Evolutionary conservation across 2,797 vertebrate genomes (phyloP), one percentile per base, ranked within the genome.

Genomic region (Coregonus suidteri): DNA sequence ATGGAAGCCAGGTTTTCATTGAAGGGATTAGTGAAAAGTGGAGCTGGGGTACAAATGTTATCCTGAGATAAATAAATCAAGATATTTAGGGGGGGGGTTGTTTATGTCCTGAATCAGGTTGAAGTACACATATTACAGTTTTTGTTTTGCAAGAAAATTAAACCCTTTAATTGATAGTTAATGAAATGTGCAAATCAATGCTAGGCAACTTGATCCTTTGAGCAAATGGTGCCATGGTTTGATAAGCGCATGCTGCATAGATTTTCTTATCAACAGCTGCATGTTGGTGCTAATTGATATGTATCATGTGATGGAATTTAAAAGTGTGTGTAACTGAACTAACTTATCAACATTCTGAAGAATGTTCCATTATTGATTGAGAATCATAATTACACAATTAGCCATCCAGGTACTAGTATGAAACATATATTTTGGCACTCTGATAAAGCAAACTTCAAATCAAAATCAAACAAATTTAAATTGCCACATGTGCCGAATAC

Each of bases 321-420:
- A 69, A 83, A 88, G 82, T 80, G 74, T 82, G 77, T 85, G 76
- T 85, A 89, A 89, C 88, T 86, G 76, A 81, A 81, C 30, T 65
- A 18, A 84, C n/a, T 77, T 79, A 84, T 80, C 75, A 82, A 84
- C 86, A 84, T 84, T 53, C 71, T 74, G 73, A 83, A 78, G 73
- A 86, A 87, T 51, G 81, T 54, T 84, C 88, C 75, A 77, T 87
- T 87, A 88, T 91, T 88, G 86, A 89, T 90, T 90, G 77, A 84
- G 65, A 87, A 87, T 89, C 81, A 84, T 71, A 87, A n/a, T 59
- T 18, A 59, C 18, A 59, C 56, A 59, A 81, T 88, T 85, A 86
- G 75, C 76, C 62, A 79, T 69, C 82, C 78, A 88, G 88, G 89
- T 87, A 83, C 77, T 72, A 70, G 66, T 83, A 71, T 4, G 71